These are phyloP conservation scores for Sebastes elongatus DNA, from an alignment of 2,797 vertebrate genomes.

Conservation along the genomic window DNA sequence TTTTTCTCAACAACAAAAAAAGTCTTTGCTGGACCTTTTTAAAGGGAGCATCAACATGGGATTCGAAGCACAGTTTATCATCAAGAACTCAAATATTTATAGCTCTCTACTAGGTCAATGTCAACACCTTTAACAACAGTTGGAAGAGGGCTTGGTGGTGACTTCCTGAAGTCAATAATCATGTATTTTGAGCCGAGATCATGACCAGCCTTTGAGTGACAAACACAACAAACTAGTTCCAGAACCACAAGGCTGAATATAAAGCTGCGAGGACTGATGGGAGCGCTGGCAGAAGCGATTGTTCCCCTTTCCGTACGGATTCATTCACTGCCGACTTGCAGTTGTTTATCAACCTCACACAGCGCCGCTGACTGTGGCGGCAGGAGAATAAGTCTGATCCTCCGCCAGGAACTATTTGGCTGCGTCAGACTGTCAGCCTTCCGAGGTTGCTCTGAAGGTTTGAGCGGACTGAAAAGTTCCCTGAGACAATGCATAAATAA, in stretches of 20 bases:
- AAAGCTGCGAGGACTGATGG: not conserved
- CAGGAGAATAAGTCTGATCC: conserved; percentile 9
- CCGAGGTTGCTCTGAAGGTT: not conserved
- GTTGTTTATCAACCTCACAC: conserved; percentile 38
- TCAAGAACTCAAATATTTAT: too few species aligned
- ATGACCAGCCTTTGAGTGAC: not conserved
- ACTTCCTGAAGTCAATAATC: too few species aligned
- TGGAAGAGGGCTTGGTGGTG: too few species aligned
- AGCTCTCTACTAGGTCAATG: too few species aligned
- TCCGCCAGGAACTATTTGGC: conserved; percentile 11
- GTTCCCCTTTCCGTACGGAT: not conserved
- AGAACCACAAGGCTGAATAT: not conserved
- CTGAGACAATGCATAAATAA: not conserved
- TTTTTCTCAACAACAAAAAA: too few species aligned
- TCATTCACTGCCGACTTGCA: not conserved
- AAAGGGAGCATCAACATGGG: too few species aligned
- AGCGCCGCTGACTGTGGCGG: not conserved
- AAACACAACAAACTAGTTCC: not conserved
- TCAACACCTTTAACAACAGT: too few species aligned
- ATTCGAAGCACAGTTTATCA: too few species aligned
- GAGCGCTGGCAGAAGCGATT: not conserved
- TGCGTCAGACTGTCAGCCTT: not conserved
- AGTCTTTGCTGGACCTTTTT: too few species aligned
- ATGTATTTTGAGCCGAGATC: not conserved
- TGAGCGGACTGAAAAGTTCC: conserved; percentile 9